Conservation (phyloP, 2,113 vertebrate genomes). For the Amazona vittata region DNA sequence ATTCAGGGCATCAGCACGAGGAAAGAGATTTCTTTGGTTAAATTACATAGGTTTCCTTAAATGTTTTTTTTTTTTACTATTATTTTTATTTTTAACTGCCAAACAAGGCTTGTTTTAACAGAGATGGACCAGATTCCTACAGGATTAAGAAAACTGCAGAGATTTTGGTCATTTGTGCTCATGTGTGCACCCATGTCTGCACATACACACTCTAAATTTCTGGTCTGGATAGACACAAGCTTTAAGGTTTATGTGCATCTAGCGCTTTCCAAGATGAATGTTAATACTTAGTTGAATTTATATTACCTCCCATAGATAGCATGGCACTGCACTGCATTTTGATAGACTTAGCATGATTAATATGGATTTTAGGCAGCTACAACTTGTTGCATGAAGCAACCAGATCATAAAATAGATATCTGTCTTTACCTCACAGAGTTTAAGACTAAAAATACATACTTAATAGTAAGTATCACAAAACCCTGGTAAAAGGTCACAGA, state of each 20-base stretch:
- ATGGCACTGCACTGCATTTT: not conserved
- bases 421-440: not conserved
- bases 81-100: not conserved
- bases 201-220: not conserved
- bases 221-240: not conserved
- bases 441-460: slow-evolving; percentile 6
- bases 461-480: not conserved
- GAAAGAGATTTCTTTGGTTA: not conserved
- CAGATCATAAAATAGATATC: slow-evolving; percentile 1
- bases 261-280: not conserved
- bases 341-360: not conserved
- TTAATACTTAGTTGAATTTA: not conserved
- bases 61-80: not conserved
- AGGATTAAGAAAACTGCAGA: not conserved
- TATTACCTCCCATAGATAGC: not conserved
- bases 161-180: not conserved
- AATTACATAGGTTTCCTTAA: not conserved
- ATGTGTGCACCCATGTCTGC: not conserved
- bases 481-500: not conserved
- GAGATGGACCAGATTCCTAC: not conserved
- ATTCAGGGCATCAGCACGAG: not conserved
- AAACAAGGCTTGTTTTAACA: not conserved
- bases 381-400: not conserved
- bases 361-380: not conserved
- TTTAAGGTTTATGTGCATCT: not conserved